These are phyloP conservation scores for Neelides sp. DNA, from an alignment of 1,140 invertebrate species.

Conservation along the genomic window DNA sequence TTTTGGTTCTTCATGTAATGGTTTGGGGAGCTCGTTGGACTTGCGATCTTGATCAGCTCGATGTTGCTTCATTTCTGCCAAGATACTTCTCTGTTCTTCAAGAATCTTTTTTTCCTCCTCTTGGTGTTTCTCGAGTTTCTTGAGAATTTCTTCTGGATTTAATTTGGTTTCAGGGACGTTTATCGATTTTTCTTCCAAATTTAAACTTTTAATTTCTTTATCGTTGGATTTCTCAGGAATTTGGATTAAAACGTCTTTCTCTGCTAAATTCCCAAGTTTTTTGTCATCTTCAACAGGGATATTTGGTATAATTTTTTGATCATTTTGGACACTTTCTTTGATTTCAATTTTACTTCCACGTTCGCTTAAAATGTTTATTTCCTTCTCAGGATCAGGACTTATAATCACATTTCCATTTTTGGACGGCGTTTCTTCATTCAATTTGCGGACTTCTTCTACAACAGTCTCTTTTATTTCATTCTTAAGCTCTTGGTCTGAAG, in stretches of 20 bases:
- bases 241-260: neutral
- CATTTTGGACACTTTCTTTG: neutral
- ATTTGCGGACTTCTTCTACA: neutral
- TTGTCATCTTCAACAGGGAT: neutral
- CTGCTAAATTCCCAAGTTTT: neutral
- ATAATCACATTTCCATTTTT: too few species aligned
- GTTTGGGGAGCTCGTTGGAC: too few species aligned
- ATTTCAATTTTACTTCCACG: neutral
- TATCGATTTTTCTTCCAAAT: neutral
- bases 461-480: neutral
- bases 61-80: slow-evolving; percentile 42
- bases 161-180: too few species aligned
- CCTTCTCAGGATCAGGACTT: too few species aligned
- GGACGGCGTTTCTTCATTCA: neutral
- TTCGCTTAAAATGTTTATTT: too few species aligned
- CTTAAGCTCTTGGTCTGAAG: neutral
- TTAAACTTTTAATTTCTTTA: neutral
- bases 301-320: neutral
- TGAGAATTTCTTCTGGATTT: slow-evolving; percentile 38
- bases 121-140: slow-evolving; percentile 43
- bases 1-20: too few species aligned
- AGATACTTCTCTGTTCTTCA: slow-evolving; percentile 41
- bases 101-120: slow-evolving; percentile 38
- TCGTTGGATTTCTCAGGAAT: neutral
- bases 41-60: too few species aligned